These are phyloP conservation scores for Agelaius phoeniceus DNA, from an alignment of 2,113 vertebrate species.

Conservation along the genomic window DNA sequence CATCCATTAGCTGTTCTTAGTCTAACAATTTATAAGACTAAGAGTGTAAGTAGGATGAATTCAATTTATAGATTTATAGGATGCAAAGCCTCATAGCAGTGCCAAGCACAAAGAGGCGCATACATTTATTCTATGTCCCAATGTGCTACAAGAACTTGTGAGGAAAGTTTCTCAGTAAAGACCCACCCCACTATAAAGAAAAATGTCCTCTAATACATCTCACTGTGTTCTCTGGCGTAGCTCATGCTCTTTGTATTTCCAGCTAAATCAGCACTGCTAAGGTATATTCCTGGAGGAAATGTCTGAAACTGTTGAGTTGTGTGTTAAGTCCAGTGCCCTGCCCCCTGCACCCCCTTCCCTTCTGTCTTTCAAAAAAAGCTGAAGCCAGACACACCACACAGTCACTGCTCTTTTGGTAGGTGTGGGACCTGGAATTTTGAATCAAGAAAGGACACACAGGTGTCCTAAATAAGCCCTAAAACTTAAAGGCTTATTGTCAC, in stretches of 20 bases:
- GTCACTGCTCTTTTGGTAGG: background rate
- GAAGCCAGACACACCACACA: background rate
- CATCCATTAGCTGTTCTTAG: slow-evolving; percentile 58
- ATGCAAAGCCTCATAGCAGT: slow-evolving; percentile 5
- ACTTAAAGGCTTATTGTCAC: background rate
- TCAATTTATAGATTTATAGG: slow-evolving; percentile 65
- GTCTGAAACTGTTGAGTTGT: background rate
- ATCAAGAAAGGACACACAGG: background rate
- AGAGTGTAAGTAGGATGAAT: slow-evolving; percentile 60
- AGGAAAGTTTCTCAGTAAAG: background rate
- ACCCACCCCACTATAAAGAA: background rate
- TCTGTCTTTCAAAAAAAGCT: background rate
- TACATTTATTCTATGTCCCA: background rate
- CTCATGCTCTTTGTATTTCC: background rate
- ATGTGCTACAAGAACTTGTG: background rate
- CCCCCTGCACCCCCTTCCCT: background rate
- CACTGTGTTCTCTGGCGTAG: background rate
- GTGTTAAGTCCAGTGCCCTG: background rate
- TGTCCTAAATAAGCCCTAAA: background rate
- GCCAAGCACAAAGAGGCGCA: slow-evolving; percentile 44
- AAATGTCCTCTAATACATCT: background rate
- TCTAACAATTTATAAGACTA: slow-evolving; percentile 47
- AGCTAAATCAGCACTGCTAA: background rate
- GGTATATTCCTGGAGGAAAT: background rate
- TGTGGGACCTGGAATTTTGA: background rate